Evolutionary conservation across 1,140 invertebrate species (phyloP).

Genomic region (Saccostrea echinata): DNA sequence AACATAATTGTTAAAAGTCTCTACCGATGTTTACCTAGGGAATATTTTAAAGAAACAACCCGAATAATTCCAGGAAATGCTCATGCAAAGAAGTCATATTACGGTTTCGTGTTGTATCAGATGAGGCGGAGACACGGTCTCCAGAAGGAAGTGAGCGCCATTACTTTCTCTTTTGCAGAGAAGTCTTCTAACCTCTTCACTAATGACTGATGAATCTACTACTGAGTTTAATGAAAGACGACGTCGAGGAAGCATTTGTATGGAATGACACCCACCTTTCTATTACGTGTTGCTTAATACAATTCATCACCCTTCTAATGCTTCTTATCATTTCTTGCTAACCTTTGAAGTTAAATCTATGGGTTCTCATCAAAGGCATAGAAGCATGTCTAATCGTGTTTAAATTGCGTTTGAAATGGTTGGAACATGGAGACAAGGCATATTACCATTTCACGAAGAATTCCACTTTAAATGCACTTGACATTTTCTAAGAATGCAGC

Average conservation of each 20-base stretch:
- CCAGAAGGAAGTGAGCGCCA: background rate
- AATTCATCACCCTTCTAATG: background rate
- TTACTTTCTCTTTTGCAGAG: background rate
- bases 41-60: background rate
- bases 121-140: background rate
- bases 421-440: background rate
- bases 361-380: background rate
- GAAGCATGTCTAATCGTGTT: background rate
- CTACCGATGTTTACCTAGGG: background rate
- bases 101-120: background rate
- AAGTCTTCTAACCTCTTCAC: background rate
- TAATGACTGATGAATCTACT: conserved; percentile 15
- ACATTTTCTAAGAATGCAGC: too few species aligned
- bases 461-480: too few species aligned
- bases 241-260: background rate
- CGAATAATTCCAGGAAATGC: conserved; percentile 24
- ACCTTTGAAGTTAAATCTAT: background rate
- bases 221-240: conserved; percentile 20
- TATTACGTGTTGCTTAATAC: conserved; percentile 12
- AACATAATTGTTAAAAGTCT: background rate
- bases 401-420: background rate
- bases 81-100: conserved; percentile 15
- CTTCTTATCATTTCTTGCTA: conserved; percentile 16
- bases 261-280: background rate
- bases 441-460: too few species aligned